Conservation (phyloP, 2,797 vertebrate genomes). For the Fundulus diaphanus region DNA sequence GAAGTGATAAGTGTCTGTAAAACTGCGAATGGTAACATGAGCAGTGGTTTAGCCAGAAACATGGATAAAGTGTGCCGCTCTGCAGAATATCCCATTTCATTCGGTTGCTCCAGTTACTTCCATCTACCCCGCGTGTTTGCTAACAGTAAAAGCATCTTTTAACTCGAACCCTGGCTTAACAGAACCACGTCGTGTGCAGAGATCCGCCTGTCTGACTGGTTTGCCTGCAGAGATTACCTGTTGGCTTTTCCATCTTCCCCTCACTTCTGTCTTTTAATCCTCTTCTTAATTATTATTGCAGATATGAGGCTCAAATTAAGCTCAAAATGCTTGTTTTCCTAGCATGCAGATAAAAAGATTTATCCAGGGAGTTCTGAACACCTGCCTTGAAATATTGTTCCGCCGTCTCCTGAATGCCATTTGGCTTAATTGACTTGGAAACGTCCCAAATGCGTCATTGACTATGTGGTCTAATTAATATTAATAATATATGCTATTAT, state of each 20-base stretch:
- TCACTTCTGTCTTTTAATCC: conserved; percentile 83
- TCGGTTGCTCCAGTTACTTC: conserved; percentile 49
- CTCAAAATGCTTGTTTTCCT: conserved; percentile 98
- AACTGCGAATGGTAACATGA: conserved; percentile 51
- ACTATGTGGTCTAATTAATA: conserved; percentile 99
- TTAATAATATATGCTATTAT: conserved; percentile 99
- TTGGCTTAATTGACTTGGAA: conserved; percentile 99
- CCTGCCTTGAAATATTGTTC: conserved; percentile 99
- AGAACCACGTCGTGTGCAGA: conserved; percentile 47
- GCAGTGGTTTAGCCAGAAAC: conserved; percentile 63
- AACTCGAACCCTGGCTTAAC: conserved; percentile 39
- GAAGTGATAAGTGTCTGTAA: conserved; percentile 50
- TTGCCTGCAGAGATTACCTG: conserved; percentile 79
- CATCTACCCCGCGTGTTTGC: conserved; percentile 39
- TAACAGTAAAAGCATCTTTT: conserved; percentile 60
- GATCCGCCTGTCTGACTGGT: conserved; percentile 64
- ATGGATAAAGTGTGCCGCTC: conserved; percentile 47
- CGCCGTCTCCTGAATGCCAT: conserved; percentile 99
- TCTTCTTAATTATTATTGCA: conserved; percentile 85
- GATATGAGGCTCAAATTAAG: conserved; percentile 85
- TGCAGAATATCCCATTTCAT: conserved; percentile 50
- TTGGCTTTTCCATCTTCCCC: conserved; percentile 74
- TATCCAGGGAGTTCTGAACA: conserved; percentile 97
- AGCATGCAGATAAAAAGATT: conserved; percentile 97
- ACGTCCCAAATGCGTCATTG: conserved; percentile 99